These are phyloP conservation scores for Montipora foliosa DNA, from an alignment of 64 coral and sea anemone species.

Conservation along the genomic window DNA sequence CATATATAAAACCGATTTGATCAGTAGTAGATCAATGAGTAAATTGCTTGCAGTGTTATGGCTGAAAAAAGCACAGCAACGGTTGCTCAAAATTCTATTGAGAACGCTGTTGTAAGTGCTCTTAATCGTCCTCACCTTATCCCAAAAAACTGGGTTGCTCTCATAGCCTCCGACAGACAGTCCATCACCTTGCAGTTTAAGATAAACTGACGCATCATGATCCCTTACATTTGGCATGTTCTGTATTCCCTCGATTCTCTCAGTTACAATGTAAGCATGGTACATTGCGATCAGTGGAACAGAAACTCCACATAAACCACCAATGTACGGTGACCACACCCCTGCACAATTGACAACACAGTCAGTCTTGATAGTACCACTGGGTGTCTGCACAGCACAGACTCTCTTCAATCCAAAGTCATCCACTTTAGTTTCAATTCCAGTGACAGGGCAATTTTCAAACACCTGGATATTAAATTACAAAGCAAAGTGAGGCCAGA, in stretches of 20 bases:
- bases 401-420: slow-evolving; percentile 88
- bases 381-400: slow-evolving; percentile 68
- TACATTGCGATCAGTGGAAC: slow-evolving; percentile 96
- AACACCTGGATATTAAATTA: slow-evolving; percentile 57
- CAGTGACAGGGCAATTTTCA: slow-evolving; percentile 94
- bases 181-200: slow-evolving; percentile 98
- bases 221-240: slow-evolving; percentile 98
- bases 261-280: slow-evolving; percentile 97
- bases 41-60: too few relatives aligned
- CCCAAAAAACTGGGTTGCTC: slow-evolving; percentile 96
- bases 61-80: too few relatives aligned
- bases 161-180: slow-evolving; percentile 98
- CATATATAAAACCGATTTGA: too few relatives aligned
- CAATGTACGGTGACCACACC: slow-evolving; percentile 92
- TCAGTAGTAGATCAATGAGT: too few relatives aligned
- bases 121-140: slow-evolving; percentile 64
- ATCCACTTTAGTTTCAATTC: slow-evolving; percentile 89
- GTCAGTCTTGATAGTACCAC: slow-evolving; percentile 87
- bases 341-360: slow-evolving; percentile 93
- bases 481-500: background rate
- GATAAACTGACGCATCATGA: slow-evolving; percentile 94
- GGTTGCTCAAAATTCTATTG: too few relatives aligned
- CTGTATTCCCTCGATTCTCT: slow-evolving; percentile 96
- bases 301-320: slow-evolving; percentile 73
- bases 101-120: background rate